Base-by-base conservation (phyloP, 2,888 invertebrate genomes). In the Thyatira batis region DNA sequence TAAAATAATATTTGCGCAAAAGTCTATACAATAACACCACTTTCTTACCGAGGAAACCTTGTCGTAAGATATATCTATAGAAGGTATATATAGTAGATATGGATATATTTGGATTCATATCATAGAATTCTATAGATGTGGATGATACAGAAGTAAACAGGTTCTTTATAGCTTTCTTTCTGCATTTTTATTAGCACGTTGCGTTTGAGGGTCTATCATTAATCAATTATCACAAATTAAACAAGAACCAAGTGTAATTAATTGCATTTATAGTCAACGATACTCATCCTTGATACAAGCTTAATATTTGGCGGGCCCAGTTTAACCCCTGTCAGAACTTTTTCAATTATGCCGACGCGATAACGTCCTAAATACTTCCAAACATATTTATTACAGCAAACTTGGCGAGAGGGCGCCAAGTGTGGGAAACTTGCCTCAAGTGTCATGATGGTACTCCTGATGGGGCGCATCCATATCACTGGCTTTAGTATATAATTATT, bases 321-420 rank as follows among this genome's bases (percentile, higher is more conserved):
- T 69, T 81, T 78, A 83, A 84, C 84, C 85, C 84, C 71, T 82
- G 87, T 85, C 87, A 80, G 71, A 89, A 89, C 80, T 89, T 89
- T 89, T 90, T 90, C 90, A 90, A 90, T 90, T 89, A 90, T 77
- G 78, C 74, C 69, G 67, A 56, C 75, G 65, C 70, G 80, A 85
- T 85, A 86, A 80, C 82, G 70, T 77, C 73, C 72, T 71, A 77
- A 61, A 75, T 71, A 68, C 67, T 67, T 61, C 65, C 65, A 76
- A 79, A 81, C 80, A 82, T 87, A 84, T 87, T 87, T 85, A 84
- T 80, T 80, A 76, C 73, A 64, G 64, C 67, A 73, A 82, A 82
- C 76, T 81, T 76, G 39, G 39, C 17, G 39, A 56, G 57, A 52
- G 56, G 54, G 51, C 46, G 43, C 17, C 52, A 53, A 49, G 58